Conservation (phyloP, 2,888 invertebrate genomes). For the Diarsia mendica region DNA sequence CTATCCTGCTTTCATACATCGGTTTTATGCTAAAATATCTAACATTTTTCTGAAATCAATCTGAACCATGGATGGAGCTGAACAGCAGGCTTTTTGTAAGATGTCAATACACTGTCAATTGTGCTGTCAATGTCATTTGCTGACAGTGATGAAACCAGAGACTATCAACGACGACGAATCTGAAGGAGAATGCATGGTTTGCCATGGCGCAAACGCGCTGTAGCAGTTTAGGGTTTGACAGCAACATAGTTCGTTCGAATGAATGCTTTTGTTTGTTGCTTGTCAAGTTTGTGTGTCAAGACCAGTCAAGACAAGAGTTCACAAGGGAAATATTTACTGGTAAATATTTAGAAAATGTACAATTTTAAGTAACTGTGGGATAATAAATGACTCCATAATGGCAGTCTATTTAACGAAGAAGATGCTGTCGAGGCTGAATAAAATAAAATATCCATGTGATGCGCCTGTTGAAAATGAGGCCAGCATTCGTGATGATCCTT, state of each 20-base stretch:
- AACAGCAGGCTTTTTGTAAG: not conserved
- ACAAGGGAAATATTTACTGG: not conserved
- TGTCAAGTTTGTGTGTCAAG: conserved; percentile 5
- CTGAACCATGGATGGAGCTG: not conserved
- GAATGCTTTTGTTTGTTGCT: not conserved
- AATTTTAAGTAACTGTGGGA: not conserved
- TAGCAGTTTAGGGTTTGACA: no score
- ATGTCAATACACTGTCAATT: conserved; percentile 8
- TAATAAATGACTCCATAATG: conserved; percentile 69
- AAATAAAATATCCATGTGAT: conserved; percentile 74
- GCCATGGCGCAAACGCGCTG: no score
- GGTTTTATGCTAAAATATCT: conserved; percentile 2
- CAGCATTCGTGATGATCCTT: conserved; percentile 76
- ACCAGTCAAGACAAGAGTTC: not conserved
- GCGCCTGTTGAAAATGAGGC: conserved; percentile 70
- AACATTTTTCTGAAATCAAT: not conserved
- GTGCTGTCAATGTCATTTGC: conserved; percentile 8
- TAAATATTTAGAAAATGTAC: conserved; percentile 29
- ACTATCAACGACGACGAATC: not conserved
- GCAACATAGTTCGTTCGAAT: not conserved
- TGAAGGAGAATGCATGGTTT: no score
- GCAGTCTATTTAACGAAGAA: conserved; percentile 84
- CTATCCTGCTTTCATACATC: conserved; percentile 14
- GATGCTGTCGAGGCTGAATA: conserved; percentile 82
- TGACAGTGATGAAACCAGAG: conserved; percentile 21